Evolutionary conservation across 2,797 vertebrate species (phyloP), one percentile per base, ranked within the genome.

Genomic region (Darevskia mixta): DNA sequence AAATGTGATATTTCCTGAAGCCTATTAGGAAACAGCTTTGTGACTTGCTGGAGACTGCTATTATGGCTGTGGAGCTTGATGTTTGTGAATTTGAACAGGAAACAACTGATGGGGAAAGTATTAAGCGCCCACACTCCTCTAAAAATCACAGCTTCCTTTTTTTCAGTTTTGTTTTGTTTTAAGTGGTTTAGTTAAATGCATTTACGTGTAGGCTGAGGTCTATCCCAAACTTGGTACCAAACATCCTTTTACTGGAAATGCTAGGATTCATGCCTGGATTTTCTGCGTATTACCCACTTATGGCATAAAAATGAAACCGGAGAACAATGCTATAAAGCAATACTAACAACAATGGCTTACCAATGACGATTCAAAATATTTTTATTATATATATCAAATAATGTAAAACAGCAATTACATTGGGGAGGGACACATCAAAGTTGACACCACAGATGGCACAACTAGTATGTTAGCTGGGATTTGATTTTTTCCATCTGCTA

Each of bases 401-500:
- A 79, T 81, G 41, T 6, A 67, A 66, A 49, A 75, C 27, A 75
- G 41, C 29, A 35, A 80, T 58, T 64, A 35, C 15, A 32, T 20
- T 32, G 11, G 1, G 27, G 10, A 3, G n/a, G 1, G 18, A 20
- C 27, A 8, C 11, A 18, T 23, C 41, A 66, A 75, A 66, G 23
- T 67, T 80, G 58, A 85, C 77, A 66, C 71, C 66, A 80, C 87
- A 89, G 77, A 85, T 81, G 87, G 87, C 61, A 75, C 29, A 85
- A 85, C n/a, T 18, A 64, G 67, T 66, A 49, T 75, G 55, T 89
- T 85, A 89, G 77, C 83, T 85, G 82, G 83, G 83, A 89, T 89
- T 85, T 89, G 58, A 89, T 81, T 85, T 79, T 67, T 73, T 80
- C 87, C 82, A 88, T 88, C 76, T 88, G 87, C 87, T 85, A 73